Evolutionary conservation across 2,797 vertebrate genomes (phyloP).

Genomic region (Enteromius mattozi): DNA sequence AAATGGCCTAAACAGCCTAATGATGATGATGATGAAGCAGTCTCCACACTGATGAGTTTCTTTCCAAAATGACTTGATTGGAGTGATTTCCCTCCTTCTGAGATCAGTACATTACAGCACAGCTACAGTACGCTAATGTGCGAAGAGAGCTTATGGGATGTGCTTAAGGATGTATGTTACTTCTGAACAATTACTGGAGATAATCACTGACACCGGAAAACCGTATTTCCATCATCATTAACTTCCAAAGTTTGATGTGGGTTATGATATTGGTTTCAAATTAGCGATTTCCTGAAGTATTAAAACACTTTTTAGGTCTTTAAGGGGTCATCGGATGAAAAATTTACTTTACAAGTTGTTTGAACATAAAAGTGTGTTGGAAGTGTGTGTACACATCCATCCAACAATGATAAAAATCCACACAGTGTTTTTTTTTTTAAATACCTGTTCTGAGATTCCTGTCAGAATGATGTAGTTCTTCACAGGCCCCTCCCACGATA

Average conservation of each 20-base stretch:
- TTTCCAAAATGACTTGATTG: conserved; percentile 31
- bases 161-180: background rate
- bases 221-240: background rate
- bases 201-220: conserved; percentile 15
- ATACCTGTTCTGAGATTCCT: too few relatives aligned
- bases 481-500: too few relatives aligned
- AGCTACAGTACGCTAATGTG: conserved; percentile 7
- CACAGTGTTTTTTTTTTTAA: too few relatives aligned
- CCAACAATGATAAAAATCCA: too few relatives aligned
- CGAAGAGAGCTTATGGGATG: background rate
- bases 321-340: too few relatives aligned
- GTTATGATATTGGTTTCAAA: background rate
- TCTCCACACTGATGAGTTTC: conserved; percentile 26
- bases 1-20: conserved; percentile 17
- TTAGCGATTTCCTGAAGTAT: background rate
- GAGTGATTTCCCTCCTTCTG: conserved; percentile 42
- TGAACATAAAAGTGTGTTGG: too few relatives aligned
- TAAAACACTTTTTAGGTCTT: background rate
- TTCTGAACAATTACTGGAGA: background rate
- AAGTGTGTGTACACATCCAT: too few relatives aligned
- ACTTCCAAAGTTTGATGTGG: background rate
- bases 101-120: conserved; percentile 34
- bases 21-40: conserved; percentile 37
- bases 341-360: too few relatives aligned
- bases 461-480: too few relatives aligned